A percentile compares a stretch with the other conserved stretches of the same genome.
Evolutionary conservation across 2,113 vertebrate species (phyloP).

Genomic region (Semnornis frantzii): DNA sequence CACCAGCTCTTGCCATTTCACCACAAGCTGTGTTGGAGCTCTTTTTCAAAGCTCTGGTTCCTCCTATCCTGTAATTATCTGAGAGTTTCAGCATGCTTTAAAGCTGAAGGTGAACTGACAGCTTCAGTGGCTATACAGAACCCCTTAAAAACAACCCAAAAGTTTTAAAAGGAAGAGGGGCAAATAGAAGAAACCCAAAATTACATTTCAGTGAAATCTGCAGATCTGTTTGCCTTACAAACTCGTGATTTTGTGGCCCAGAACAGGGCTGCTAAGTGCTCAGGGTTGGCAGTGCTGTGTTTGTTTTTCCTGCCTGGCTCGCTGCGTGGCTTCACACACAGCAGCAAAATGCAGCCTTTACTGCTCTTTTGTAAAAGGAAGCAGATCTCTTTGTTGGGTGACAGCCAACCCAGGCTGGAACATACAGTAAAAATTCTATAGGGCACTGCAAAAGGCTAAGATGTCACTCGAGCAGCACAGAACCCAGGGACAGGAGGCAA

Average conservation of each 20-base stretch:
- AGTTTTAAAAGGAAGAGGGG: conserved; percentile 8
- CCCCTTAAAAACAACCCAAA: not conserved
- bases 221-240: conserved; percentile 22
- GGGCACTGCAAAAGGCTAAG: conserved; percentile 9
- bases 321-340: conserved; percentile 6
- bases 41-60: conserved; percentile 22
- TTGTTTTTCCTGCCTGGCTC: conserved; percentile 56
- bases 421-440: conserved; percentile 57
- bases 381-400: conserved; percentile 47
- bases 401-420: conserved; percentile 51
- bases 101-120: conserved; percentile 33
- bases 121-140: not conserved
- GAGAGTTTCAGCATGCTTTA: not conserved
- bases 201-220: conserved; percentile 18
- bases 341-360: conserved; percentile 49
- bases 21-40: not conserved
- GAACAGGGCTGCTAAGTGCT: conserved; percentile 35
- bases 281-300: conserved; percentile 24
- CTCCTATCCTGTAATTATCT: not conserved
- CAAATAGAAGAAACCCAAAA: conserved; percentile 40
- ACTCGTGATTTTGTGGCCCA: conserved; percentile 52
- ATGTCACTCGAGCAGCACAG: conserved; percentile 22
- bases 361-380: conserved; percentile 53
- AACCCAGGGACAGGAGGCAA: not conserved
- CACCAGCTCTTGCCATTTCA: not conserved